Conservation (phyloP, 2,113 vertebrate species). For the Carlito syrichta region DNA sequence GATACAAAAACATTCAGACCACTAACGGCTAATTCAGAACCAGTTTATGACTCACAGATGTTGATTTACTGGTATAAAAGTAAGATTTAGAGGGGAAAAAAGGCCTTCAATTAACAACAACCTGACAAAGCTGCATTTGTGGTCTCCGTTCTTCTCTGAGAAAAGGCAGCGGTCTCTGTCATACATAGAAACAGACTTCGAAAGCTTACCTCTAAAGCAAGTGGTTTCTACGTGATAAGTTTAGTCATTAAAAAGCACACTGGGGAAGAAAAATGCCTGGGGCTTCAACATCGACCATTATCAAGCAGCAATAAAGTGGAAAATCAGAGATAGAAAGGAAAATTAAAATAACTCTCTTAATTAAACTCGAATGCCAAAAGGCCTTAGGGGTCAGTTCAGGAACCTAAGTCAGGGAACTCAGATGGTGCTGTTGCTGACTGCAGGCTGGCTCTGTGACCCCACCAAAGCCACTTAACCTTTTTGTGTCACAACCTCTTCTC, state of each 20-base stretch:
- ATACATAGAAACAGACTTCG: background rate
- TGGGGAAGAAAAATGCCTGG: background rate
- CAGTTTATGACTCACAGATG: conserved; percentile 84
- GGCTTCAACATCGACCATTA: background rate
- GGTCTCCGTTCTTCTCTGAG: conserved; percentile 71
- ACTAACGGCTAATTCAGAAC: conserved; percentile 79
- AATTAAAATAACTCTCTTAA: conserved; percentile 55
- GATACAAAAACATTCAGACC: conserved; percentile 79
- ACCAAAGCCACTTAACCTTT: conserved; percentile 58
- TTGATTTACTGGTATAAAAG: conserved; percentile 80
- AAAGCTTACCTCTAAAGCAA: background rate
- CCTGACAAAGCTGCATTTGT: conserved; percentile 71
- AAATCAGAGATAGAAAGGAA: background rate
- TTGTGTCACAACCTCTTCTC: conserved; percentile 51
- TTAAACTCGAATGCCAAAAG: conserved; percentile 48
- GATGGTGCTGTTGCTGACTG: background rate
- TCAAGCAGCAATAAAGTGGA: conserved; percentile 31
- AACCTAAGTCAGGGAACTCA: background rate
- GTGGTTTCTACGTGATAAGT: conserved; percentile 22
- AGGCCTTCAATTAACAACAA: conserved; percentile 64
- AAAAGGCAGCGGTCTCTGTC: conserved; percentile 61
- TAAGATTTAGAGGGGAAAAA: conserved; percentile 47
- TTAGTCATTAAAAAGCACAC: background rate
- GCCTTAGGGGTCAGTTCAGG: conserved; percentile 4
- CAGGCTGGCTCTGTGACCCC: conserved; percentile 47